phyloP scores from a whole-genome alignment of 2,113 vertebrate species.

The Motacilla alba region DNA sequence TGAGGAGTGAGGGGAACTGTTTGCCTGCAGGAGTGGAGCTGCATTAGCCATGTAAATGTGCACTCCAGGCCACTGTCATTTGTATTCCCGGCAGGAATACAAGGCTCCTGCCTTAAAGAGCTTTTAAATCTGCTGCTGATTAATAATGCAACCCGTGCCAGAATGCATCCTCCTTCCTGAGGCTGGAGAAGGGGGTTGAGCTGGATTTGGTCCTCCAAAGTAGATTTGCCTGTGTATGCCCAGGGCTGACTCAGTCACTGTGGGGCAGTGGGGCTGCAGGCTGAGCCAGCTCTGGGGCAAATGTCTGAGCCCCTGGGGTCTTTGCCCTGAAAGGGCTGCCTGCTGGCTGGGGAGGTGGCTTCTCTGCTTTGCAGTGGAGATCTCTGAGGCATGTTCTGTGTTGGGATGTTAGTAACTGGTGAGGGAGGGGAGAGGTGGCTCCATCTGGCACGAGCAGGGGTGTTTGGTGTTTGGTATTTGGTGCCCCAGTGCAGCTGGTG shows the following conservation, averaged over 20 bases:
- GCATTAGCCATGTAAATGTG: slow-evolving; percentile 50
- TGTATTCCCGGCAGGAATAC: slow-evolving; percentile 56
- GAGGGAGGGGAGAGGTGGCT: background rate
- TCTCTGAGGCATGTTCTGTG: background rate
- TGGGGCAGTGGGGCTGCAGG: accelerated
- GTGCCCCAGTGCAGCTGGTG: background rate
- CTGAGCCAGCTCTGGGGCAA: accelerated
- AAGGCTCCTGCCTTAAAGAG: slow-evolving; percentile 41
- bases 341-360: background rate
- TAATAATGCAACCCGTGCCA: slow-evolving; percentile 28
- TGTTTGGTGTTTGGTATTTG: accelerated
- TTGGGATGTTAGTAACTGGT: background rate
- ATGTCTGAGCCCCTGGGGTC: background rate
- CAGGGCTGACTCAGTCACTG: background rate
- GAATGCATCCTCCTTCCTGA: background rate
- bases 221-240: no score
- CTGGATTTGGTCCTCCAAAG: background rate
- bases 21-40: slow-evolving; percentile 26
- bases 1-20: slow-evolving; percentile 14
- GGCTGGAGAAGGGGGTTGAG: background rate
- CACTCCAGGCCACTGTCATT: slow-evolving; percentile 9
- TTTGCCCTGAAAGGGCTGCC: background rate
- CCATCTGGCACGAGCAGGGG: background rate
- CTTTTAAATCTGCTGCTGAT: slow-evolving; percentile 62
- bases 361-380: background rate